Base-by-base conservation (phyloP, 1,140 invertebrate species). In the Charaxes varanes region DNA sequence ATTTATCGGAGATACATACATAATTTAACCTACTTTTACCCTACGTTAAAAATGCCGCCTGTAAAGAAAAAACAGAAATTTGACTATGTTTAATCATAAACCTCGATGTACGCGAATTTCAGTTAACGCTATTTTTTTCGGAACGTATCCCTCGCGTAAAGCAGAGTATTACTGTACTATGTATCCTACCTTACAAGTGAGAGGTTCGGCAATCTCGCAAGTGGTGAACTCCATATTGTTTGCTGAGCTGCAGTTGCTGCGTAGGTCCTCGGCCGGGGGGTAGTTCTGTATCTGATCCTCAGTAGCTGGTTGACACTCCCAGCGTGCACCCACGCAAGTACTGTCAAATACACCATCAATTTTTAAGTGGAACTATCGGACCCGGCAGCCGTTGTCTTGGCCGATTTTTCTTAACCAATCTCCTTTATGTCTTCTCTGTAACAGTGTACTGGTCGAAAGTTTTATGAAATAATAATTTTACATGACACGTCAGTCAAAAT, bases 151-250 rank as follows among this genome's bases (percentile, higher is more conserved):
- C 15, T 32, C 30, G 30, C 30, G 30, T 32, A 32, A 32, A 32
- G 30, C 30, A 17, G 16, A 17, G 15, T 23, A 38, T 17, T 36
- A 18, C 2, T 31, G 14, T 31, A 11, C 2, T 32, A n/a, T 6
- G 14, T 11, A 16, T 2, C 6, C n/a, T 28, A 90, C 89, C 78
- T 91, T 90, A 77, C 95, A 97, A 0, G 94, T 95, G 15, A 89
- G 71, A 0, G 91, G 92, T 53, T 93, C 91, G 0, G 86, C 82
- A 0, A 91, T 87, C 49, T 90, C 87, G 66, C 95, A 97, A 34
- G 90, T 90, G 2, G 92, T 92, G 46, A 93, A 93, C 53, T 91
- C 90, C 53, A 89, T 86, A 64, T 92, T 89, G 10, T 85, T 73
- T 0, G 81, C 72, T 0, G 87, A 77, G 28, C 85, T 84, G 57